phyloP scores from a whole-genome alignment of 2,888 invertebrate genomes.

The Choreutis nemorana region DNA sequence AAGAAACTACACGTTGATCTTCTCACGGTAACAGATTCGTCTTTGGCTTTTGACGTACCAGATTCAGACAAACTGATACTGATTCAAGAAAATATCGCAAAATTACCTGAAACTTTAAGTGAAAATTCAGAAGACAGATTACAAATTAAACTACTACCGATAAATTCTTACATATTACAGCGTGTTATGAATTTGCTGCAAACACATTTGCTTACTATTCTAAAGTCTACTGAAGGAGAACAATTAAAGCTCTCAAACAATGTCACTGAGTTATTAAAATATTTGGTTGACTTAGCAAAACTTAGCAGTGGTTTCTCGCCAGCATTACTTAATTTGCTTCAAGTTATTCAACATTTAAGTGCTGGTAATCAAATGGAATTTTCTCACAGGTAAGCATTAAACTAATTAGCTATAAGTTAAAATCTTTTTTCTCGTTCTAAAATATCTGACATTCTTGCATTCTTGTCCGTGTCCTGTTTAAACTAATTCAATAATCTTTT shows the following conservation, averaged over 20 bases:
- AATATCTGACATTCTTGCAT: not conserved
- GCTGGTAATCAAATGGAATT: constrained; percentile 15
- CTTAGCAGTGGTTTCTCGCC: constrained; percentile 31
- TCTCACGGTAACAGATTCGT: constrained; percentile 19
- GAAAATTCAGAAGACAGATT: constrained; percentile 10
- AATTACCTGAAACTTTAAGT: constrained; percentile 13
- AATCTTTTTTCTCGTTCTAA: not conserved
- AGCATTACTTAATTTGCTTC: constrained; percentile 31
- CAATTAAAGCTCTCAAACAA: constrained; percentile 6
- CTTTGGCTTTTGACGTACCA: constrained; percentile 35
- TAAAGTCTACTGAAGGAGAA: constrained; percentile 11
- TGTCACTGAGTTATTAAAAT: constrained; percentile 16
- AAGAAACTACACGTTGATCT: constrained; percentile 20
- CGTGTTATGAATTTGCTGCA: constrained; percentile 34
- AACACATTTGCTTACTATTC: constrained; percentile 20
- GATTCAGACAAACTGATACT: constrained; percentile 17
- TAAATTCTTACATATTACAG: constrained; percentile 60
- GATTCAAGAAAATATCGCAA: constrained; percentile 22
- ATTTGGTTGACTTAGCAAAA: constrained; percentile 21
- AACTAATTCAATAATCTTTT: not conserved
- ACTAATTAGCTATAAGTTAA: not conserved
- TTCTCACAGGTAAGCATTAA: constrained; percentile 22
- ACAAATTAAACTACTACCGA: constrained; percentile 58
- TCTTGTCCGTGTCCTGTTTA: not conserved
- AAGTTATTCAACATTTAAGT: constrained; percentile 23